A percentile compares a stretch with the other conserved stretches of the same genome.
Evolutionary conservation across 1,140 invertebrate species (phyloP).

Genomic region (Ditylenchus dipsaci): DNA sequence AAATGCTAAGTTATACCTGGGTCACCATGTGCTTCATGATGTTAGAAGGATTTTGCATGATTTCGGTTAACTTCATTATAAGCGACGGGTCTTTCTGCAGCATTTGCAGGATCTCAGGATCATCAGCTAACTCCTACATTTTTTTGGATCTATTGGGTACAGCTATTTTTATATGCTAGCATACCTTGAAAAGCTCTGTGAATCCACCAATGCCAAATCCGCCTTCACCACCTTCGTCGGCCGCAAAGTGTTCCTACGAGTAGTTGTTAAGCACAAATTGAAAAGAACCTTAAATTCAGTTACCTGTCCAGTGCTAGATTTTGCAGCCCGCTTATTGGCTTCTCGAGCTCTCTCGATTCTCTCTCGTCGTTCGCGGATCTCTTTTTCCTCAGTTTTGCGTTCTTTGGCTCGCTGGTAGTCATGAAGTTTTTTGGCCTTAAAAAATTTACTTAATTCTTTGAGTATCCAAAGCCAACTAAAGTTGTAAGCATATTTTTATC

Average conservation of each 20-base stretch:
- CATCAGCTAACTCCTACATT: conserved; percentile 17
- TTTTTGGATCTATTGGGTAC: no score
- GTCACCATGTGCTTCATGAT: conserved; percentile 26
- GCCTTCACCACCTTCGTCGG: neutral
- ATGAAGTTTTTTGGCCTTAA: conserved; percentile 59
- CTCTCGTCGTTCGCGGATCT: conserved; percentile 57
- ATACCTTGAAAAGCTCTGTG: conserved; percentile 17
- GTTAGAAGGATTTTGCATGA: conserved; percentile 30
- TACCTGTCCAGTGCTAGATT: conserved; percentile 12
- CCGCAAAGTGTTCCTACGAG: neutral
- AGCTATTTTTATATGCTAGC: neutral
- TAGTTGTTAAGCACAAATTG: no score
- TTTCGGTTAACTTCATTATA: conserved; percentile 5
- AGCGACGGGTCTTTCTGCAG: conserved; percentile 24
- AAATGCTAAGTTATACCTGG: neutral
- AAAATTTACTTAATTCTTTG: conserved; percentile 20
- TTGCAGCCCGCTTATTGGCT: conserved; percentile 53
- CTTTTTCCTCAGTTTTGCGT: conserved; percentile 57
- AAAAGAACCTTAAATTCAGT: no score
- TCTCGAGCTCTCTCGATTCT: conserved; percentile 59
- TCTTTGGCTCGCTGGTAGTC: conserved; percentile 60
- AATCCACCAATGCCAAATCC: conserved; percentile 6
- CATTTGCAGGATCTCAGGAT: conserved; percentile 24
- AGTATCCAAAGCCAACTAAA: no score
- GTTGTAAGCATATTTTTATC: no score